Base-by-base conservation (phyloP, 2,888 invertebrate species). In the Lumbricus terrestris region DNA sequence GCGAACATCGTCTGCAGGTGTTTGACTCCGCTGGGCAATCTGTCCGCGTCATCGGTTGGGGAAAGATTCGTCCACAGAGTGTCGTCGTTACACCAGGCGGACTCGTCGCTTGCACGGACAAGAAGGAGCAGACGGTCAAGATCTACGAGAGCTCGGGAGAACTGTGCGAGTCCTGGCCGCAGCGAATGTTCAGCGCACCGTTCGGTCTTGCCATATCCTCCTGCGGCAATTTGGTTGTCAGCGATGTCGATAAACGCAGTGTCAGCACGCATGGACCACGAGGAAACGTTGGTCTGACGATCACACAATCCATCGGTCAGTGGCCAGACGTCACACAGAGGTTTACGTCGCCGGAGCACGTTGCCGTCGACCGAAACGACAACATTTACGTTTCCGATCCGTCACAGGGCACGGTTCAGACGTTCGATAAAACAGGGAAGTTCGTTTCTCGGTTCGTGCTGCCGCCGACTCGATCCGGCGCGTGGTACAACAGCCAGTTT, bases 41-140 rank as follows among this genome's bases (percentile, higher is more conserved):
- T 15, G 37, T 92, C 37, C 69, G 91, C 11, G 91, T 92, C 88
- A 91, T 92, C 20, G 92, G 92, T 40, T 92, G 92, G 92, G 92
- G 92, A 23, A 92, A 92, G 83, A 91, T 92, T 69, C 90, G 91
- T 38, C 92, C 92, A 3, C 91, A 91, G 89, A 89, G 91, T 4
- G 91, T 92, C 13, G 90, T 89, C 20, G 90, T 91, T 11, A 89
- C 90, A 20, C 83, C 85, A 5, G 91, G 89, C 0, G 92, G 91
- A 23, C 83, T 89, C n/a, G 89, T 92, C 20, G 91, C 90, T 33
- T 91, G 92, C 89, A 92, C 92, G 16, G 92, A 92, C 89, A 91
- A 69, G 88, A 92, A 92, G 88, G 91, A 92, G 42, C 89, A 89
- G 54, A 91, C 91, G 42, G 91, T 92, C 69, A 92, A 92, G 89